Evolutionary conservation across 92 coral and sea anemone genomes (phyloP).

Genomic region (Parazoanthus swiftii): DNA sequence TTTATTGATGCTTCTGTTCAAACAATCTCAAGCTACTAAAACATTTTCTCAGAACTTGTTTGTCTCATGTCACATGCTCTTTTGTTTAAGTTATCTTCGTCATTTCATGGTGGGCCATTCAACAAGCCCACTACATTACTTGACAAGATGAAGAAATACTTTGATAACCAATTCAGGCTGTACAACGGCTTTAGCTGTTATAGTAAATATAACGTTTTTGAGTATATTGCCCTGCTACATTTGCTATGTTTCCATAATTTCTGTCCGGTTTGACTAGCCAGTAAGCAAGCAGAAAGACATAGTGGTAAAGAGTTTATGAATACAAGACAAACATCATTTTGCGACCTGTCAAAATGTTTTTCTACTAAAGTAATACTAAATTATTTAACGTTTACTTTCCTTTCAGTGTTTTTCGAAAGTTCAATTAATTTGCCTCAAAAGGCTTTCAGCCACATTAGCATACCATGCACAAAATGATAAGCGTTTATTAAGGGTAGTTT

Average conservation of each 20-base stretch:
- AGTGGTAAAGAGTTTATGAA: background rate
- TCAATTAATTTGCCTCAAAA: background rate
- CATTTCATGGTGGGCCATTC: too few relatives aligned
- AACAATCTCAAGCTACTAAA: too few relatives aligned
- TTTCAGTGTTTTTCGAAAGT: background rate
- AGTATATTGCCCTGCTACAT: background rate
- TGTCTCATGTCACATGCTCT: too few relatives aligned
- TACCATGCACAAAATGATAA: background rate
- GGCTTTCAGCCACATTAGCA: background rate
- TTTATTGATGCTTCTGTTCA: too few relatives aligned
- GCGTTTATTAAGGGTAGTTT: background rate
- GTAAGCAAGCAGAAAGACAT: background rate
- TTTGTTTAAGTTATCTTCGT: too few relatives aligned
- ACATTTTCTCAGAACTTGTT: too few relatives aligned
- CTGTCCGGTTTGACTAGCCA: background rate
- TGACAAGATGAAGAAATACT: background rate
- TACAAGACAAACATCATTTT: background rate
- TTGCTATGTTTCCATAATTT: background rate
- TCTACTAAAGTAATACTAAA: background rate
- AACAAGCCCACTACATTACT: too few relatives aligned
- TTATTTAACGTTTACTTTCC: background rate
- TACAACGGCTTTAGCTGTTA: background rate
- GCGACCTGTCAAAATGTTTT: background rate
- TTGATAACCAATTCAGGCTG: background rate
- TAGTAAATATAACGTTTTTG: too few relatives aligned